These are phyloP conservation scores for Planococcus citri DNA, from an alignment of 1,140 invertebrate species.

Conservation along the genomic window DNA sequence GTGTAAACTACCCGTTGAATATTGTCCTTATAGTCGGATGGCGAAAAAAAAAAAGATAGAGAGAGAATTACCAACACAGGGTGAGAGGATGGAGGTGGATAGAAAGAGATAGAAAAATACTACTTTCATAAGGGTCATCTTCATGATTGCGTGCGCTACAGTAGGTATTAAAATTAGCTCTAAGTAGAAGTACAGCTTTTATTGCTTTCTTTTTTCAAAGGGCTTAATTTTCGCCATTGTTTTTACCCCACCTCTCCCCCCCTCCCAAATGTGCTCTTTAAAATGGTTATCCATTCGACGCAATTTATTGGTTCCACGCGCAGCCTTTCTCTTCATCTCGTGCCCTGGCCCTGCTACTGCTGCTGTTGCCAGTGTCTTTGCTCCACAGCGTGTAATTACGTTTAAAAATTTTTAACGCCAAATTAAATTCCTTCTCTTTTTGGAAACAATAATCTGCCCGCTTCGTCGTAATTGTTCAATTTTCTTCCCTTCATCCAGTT, in stretches of 20 bases:
- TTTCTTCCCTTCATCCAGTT: neutral
- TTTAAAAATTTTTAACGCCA: neutral
- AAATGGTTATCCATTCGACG: neutral
- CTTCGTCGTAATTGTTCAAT: neutral
- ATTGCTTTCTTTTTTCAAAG: conserved; percentile 13
- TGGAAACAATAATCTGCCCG: neutral
- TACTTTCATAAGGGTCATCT: conserved; percentile 18
- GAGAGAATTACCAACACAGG: no score
- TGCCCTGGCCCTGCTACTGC: no score
- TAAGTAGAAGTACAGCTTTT: conserved; percentile 16
- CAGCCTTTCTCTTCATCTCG: neutral
- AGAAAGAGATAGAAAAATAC: conserved; percentile 10
- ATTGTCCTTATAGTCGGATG: conserved; percentile 14
- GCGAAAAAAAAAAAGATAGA: neutral
- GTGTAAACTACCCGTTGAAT: conserved; percentile 20
- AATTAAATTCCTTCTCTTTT: neutral
- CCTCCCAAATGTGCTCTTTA: neutral
- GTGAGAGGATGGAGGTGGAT: no score
- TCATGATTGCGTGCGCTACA: conserved; percentile 12
- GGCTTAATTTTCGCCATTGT: conserved; percentile 6
- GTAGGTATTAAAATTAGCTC: conserved; percentile 19
- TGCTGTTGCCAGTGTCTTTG: no score
- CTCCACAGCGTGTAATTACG: neutral
- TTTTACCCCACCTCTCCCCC: no score
- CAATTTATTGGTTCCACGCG: conserved; percentile 4